Evolutionary conservation across 2,797 vertebrate species (phyloP), one percentile per base, ranked within the genome.

Genomic region (Poliocrania exsul): DNA sequence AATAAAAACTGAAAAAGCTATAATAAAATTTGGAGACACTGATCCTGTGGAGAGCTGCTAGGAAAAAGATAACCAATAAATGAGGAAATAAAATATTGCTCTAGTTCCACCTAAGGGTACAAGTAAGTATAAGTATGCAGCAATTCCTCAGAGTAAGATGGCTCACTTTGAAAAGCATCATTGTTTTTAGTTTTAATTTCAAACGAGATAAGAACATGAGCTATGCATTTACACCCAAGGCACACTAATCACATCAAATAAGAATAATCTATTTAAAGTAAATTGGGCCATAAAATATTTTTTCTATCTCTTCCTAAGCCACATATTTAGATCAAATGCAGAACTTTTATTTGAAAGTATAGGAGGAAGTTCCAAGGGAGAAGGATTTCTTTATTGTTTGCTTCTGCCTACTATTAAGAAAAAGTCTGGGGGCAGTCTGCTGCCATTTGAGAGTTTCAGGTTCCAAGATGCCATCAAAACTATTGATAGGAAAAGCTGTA

Each of bases 61-160:
- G 29, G 37, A 88, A 56, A 73, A 85, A 10, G 23, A 80, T 53
- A 95, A 92, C 13, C 46, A 70, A 29, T 46, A 77, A 91, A 83
- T 74, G 33, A 90, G 29, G 86, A 95, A 82, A 89, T 87, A 94
- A 94, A 93, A 82, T 89, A 94, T 51, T 65, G 25, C 42, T 90
- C 42, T 86, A 49, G 38, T 82, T 90, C 58, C 40, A 77, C 35
- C 73, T 80, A 85, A 74, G 42, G 29, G 20, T 33, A 50, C 21
- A 67, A 81, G 33, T 61, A 80, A 82, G 47, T 29, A 2, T 16
- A 90, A 92, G 29, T 26, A 77, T 12, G 13, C 12, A 82, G 29
- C 38, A 81, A 10, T 53, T 67, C 69, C 47, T 49, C 33, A 60
- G 42, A 74, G 28, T 17, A 60, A 85, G n/a, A 82, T 37, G 33